Conservation (phyloP, 2,113 vertebrate species). For the Oostethus manadensis region DNA sequence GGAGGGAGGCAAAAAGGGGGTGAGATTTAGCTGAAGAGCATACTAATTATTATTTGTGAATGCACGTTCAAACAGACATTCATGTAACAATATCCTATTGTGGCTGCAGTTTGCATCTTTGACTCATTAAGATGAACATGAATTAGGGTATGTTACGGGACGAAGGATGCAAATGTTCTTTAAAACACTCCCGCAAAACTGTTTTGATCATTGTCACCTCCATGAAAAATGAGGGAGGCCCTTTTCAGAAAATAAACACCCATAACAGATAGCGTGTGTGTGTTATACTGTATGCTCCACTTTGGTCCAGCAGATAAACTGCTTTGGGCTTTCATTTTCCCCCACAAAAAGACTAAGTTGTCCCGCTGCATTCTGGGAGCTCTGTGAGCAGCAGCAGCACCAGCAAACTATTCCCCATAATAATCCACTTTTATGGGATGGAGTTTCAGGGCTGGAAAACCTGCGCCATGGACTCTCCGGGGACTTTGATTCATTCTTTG, state of each 20-base stretch:
- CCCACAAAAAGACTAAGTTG: conserved; percentile 36
- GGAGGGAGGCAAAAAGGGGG: neutral
- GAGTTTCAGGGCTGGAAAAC: conserved; percentile 36
- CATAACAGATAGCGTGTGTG: neutral
- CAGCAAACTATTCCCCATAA: conserved; percentile 40
- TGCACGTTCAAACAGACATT: neutral
- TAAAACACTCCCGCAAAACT: neutral
- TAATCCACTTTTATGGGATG: conserved; percentile 57
- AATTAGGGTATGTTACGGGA: neutral
- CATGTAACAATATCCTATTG: neutral
- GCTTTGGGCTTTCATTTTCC: conserved; percentile 36
- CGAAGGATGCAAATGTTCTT: neutral
- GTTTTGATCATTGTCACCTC: neutral
- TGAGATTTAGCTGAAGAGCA: neutral
- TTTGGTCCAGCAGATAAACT: conserved; percentile 8
- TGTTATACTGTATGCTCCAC: neutral
- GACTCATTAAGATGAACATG: neutral
- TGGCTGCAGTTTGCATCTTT: neutral
- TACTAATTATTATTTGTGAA: neutral
- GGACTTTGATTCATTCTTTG: conserved; percentile 25
- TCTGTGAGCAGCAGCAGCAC: conserved; percentile 26
- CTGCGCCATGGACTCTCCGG: conserved; percentile 23
- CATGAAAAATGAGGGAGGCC: neutral
- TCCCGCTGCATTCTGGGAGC: conserved; percentile 36
- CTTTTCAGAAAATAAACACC: conserved; percentile 20